Base-by-base conservation (phyloP, 1,140 invertebrate genomes). In the Drosophila kohkoa region DNA sequence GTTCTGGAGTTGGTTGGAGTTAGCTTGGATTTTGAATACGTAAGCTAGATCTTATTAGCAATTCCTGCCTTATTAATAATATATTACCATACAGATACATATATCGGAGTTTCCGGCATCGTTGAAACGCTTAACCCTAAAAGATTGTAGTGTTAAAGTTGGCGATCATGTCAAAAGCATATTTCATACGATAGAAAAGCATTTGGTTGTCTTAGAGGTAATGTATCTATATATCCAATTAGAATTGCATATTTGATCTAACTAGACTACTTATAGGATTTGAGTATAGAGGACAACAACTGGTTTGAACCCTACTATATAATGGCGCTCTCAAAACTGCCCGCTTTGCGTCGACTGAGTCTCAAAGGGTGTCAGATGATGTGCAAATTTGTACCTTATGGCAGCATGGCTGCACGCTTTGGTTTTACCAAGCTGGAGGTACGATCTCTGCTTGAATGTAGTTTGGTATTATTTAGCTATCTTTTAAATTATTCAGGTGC, bases 361-460 rank as follows among this genome's bases (percentile, higher is more conserved):
- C 78, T 96, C 30, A 92, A 94, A 69, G 94, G 95, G 5, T 96
- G 96, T 89, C 86, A 92, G 52, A 93, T 94, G 63, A 91, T 97
- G 59, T 93, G 94, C 16, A 95, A 96, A 83, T 96, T 95, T 88
- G 94, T 96, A 11, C 95, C 96, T 0, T 97, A 97, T 91, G 94
- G 95, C 11, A 96, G 95, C 80, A 94, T 97, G 45, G 95, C 96
- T 0, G 94, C 95, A 6, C 93, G 95, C 81, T 96, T 96, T 91
- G 96, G 96, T n/a, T 96, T 96, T 77, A 93, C 93, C 85, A 92
- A 93, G 13, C 83, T 96, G 5, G 93, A 95, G 93, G 95, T 95
- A 93, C 80, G 75, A 0, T 5, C 4, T 5, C 0, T 6, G 6
- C 0, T 30, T 43, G 11, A 11, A 5, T 32, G 8, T 11, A 16